Conservation (phyloP, 2,113 vertebrate genomes). For the Rhea pennata region DNA sequence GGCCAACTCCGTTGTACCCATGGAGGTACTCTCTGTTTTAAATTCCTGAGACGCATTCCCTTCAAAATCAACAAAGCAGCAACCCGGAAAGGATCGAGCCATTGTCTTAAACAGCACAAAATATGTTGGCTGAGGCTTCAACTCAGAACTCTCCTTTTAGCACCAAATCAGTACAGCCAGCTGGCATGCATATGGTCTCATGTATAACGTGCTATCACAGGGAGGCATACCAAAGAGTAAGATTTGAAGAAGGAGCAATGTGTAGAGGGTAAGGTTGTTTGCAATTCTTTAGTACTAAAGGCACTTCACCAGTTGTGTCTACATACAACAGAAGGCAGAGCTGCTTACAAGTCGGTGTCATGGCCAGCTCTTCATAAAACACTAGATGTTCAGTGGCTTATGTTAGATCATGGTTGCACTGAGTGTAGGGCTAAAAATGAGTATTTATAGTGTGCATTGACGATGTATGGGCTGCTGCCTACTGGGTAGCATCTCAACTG, state of each 20-base stretch:
- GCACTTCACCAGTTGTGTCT: accelerated
- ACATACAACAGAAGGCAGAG: not conserved
- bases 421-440: not conserved
- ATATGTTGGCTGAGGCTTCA: not conserved
- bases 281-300: not conserved
- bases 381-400: not conserved
- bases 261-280: not conserved
- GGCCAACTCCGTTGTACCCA: not conserved
- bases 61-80: not conserved
- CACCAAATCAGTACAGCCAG: conserved; percentile 25
- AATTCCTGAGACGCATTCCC: not conserved
- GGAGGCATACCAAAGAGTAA: not conserved
- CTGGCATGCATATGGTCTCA: conserved; percentile 10
- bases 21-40: not conserved
- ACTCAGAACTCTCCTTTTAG: conserved; percentile 10
- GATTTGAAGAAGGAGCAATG: not conserved
- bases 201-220: not conserved
- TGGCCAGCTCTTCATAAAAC: not conserved
- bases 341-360: accelerated
- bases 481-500: not conserved
- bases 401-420: not conserved
- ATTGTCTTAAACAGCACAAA: not conserved
- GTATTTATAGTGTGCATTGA: not conserved
- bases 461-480: not conserved
- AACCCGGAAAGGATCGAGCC: not conserved